Conservation (phyloP, 2,888 invertebrate species). For the Podotricha telesiphe region DNA sequence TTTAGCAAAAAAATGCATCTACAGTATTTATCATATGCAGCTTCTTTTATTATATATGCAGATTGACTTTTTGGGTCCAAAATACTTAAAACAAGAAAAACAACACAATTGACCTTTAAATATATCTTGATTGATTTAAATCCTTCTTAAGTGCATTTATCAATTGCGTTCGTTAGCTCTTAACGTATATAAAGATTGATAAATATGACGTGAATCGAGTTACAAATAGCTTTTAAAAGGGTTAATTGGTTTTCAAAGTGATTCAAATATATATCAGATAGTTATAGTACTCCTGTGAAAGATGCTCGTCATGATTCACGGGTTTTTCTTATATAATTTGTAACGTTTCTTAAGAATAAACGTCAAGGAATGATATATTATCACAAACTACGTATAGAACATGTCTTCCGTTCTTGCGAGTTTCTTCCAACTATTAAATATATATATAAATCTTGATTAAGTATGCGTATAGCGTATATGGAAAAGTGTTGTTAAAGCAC, state of each 20-base stretch:
- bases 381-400: neutral
- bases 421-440: neutral
- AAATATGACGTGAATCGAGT: conserved; percentile 19
- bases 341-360: neutral
- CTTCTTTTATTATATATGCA: too few species aligned
- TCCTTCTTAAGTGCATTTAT: conserved; percentile 9
- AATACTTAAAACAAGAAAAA: neutral
- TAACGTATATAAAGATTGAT: neutral
- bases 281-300: neutral
- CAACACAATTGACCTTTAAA: neutral
- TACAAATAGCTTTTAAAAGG: conserved; percentile 24
- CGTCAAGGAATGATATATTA: neutral
- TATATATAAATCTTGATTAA: too few species aligned
- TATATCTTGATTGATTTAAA: neutral
- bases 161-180: neutral
- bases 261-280: conserved; percentile 22
- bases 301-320: conserved; percentile 17
- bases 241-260: conserved; percentile 20
- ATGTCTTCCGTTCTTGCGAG: neutral
- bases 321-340: conserved; percentile 35
- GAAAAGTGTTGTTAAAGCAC: too few species aligned
- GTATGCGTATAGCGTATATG: too few species aligned
- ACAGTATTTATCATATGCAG: too few species aligned
- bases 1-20: too few species aligned
- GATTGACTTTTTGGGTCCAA: too few species aligned